These are phyloP conservation scores for Meta bourneti DNA, from an alignment of 2,888 invertebrate genomes.

Conservation along the genomic window DNA sequence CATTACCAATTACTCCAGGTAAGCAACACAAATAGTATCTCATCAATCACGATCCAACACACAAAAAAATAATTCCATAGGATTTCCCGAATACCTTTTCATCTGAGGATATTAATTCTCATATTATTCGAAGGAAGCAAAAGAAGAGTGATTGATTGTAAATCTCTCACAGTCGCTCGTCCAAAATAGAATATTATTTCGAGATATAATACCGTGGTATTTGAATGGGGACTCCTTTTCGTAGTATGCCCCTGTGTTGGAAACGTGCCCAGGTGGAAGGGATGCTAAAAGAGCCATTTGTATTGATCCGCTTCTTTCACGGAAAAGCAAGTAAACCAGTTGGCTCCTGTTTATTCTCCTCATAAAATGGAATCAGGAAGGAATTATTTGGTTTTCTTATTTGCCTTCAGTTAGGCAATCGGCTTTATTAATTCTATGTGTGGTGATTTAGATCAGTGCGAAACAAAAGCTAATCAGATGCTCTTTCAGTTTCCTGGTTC, in stretches of 20 bases:
- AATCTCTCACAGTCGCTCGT: not conserved
- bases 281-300: not conserved
- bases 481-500: too few relatives aligned
- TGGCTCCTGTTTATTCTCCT: not conserved
- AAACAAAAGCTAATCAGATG: not conserved
- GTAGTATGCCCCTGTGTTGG: not conserved
- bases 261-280: not conserved
- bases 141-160: not conserved
- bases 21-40: not conserved
- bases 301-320: not conserved
- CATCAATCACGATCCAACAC: not conserved
- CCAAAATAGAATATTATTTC: constrained; percentile 1
- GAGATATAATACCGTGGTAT: not conserved
- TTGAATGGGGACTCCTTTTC: not conserved
- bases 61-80: not conserved
- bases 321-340: not conserved
- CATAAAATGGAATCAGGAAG: not conserved
- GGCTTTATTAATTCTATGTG: not conserved
- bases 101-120: constrained; percentile 13
- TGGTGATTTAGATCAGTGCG: not conserved
- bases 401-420: not conserved
- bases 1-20: not conserved
- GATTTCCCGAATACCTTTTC: constrained; percentile 1
- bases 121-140: not conserved
- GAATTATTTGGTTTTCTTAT: not conserved